Conservation (phyloP, 2,113 vertebrate species). For the Microcebus lehilahytsara region DNA sequence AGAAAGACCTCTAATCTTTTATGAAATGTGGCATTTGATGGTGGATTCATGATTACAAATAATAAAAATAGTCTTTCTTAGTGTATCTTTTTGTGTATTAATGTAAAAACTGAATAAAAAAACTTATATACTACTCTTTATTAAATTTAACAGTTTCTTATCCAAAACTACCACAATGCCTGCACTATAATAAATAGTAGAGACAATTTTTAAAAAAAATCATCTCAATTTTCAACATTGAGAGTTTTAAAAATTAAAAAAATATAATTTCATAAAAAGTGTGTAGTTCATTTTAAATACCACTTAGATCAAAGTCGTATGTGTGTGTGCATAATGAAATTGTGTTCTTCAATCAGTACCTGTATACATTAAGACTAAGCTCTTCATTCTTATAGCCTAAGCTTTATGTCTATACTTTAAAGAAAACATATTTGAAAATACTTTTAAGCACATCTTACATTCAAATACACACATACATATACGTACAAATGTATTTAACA, state of each 20-base stretch:
- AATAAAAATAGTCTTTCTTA: neutral
- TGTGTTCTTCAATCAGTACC: neutral
- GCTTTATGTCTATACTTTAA: neutral
- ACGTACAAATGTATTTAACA: neutral
- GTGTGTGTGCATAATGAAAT: neutral
- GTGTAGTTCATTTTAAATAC: neutral
- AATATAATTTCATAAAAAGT: neutral
- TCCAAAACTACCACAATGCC: neutral
- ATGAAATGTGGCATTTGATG: neutral
- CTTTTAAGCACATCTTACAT: neutral
- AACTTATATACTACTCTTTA: neutral
- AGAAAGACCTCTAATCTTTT: neutral
- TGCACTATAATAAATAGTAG: neutral
- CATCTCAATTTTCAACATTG: neutral
- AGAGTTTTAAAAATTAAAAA: neutral
- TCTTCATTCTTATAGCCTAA: neutral
- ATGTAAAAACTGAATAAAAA: neutral
- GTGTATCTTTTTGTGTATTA: neutral
- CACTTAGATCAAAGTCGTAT: neutral
- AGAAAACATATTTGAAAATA: slow-evolving; percentile 7
- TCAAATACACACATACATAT: neutral
- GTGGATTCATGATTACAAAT: neutral
- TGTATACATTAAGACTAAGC: neutral
- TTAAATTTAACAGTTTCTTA: neutral
- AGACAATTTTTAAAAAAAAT: neutral